Evolutionary conservation across 2,888 invertebrate genomes (phyloP).

Genomic region (Encarsia formosa): DNA sequence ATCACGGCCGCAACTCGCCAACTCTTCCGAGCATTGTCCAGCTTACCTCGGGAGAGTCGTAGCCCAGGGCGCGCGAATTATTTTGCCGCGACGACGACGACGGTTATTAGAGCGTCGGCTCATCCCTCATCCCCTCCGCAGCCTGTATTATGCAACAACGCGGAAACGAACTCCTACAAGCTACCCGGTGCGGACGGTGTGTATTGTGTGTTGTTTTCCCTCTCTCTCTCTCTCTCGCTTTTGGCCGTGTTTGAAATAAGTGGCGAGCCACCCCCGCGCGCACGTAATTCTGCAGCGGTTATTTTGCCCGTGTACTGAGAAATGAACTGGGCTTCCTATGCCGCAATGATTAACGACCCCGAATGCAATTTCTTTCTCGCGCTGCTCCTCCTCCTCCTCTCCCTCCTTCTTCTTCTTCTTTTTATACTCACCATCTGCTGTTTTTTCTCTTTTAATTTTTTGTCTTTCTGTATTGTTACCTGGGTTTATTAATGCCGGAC

Average conservation of each 20-base stretch:
- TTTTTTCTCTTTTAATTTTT: constrained; percentile 1
- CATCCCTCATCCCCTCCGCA: constrained; percentile 49
- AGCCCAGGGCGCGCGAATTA: constrained; percentile 7
- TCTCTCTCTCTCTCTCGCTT: too few species aligned
- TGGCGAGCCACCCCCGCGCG: constrained; percentile 25
- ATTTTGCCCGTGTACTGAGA: constrained; percentile 19
- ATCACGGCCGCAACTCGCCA: too few species aligned
- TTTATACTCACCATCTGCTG: too few species aligned
- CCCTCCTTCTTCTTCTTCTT: neutral
- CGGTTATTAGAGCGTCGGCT: constrained; percentile 34
- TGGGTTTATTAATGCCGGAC: too few species aligned
- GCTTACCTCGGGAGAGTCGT: too few species aligned
- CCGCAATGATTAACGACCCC: constrained; percentile 20
- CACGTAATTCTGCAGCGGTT: constrained; percentile 31
- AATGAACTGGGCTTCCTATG: constrained; percentile 15
- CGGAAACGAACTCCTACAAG: constrained; percentile 47
- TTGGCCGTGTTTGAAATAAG: constrained; percentile 39
- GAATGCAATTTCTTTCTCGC: constrained; percentile 16
- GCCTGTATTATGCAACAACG: constrained; percentile 52
- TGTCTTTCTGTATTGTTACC: too few species aligned
- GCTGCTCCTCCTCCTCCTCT: neutral
- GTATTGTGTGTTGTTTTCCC: too few species aligned
- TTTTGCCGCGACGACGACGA: constrained; percentile 16
- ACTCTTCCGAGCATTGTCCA: too few species aligned
- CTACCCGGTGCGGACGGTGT: too few species aligned